Base-by-base conservation (phyloP, 2,797 vertebrate species). In the Helostoma temminkii region DNA sequence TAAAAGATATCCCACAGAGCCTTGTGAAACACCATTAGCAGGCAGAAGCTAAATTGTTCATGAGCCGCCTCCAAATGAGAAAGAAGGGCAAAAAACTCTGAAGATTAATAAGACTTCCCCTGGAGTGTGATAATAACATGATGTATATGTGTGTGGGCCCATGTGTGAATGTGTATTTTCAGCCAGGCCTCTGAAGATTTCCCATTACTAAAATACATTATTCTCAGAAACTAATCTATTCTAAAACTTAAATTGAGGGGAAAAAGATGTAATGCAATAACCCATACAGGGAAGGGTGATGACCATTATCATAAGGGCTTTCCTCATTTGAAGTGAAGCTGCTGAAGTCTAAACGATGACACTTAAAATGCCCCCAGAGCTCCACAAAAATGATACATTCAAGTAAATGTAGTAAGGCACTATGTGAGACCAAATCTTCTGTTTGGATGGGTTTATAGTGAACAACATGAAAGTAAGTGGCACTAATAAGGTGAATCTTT, bases 1-100 rank as follows among this genome's bases (percentile, higher is more conserved):
- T 98, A 96, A 99, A 98, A 98, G 95, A 97, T 96, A 94, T 96
- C 96, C 98, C 93, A 76, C 91, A 75, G 97, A 95, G 96, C 93
- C 93, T 93, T 95, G 93, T 95, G 95, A 97, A 97, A 95, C 95
- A 96, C 95, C 96, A 98, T 98, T 97, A 98, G 96, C 94, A 90
- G 95, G 95, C 94, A 94, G 91, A 93, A 95, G 95, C 94, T 96
- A 96, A 97, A 97, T 97, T 97, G 95, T 96, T 97, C 95, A 96
- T 95, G 94, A 96, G 96, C 94, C 95, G 94, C 94, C 94, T 95
- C 87, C 88, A 92, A 95, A 95, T 96, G 95, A 96, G 95, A 93
- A 92, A 86, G 84, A 90, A 95, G 95, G 93, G 93, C n/a, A 67
- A 75, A 86, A 84, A 74, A 69, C 46, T 59, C 56, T 66, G 65